Evolutionary conservation across 2,113 vertebrate genomes (phyloP).

Genomic region (Sylvilagus bachmani): DNA sequence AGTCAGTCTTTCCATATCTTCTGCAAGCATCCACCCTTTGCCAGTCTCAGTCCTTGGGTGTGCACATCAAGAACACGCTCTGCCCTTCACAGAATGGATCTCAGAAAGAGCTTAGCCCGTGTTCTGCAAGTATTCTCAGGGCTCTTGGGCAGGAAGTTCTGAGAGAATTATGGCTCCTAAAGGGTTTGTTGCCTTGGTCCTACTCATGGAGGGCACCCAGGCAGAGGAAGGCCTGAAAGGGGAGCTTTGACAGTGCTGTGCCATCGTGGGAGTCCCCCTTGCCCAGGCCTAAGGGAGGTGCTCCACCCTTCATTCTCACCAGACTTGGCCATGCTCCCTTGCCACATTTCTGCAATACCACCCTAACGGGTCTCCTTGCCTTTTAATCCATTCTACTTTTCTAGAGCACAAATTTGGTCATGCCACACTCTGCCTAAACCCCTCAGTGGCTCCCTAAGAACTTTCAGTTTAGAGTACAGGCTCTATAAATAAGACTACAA

Average conservation of each 20-base stretch:
- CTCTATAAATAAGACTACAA: neutral
- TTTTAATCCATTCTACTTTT: neutral
- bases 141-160: conserved; percentile 6
- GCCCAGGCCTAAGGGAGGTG: neutral
- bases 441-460: neutral
- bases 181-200: neutral
- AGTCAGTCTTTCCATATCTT: neutral
- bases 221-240: neutral
- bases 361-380: neutral
- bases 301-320: neutral
- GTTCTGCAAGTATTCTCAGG: neutral
- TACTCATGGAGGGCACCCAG: neutral
- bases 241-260: neutral
- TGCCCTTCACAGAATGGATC: neutral
- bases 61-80: too few species aligned
- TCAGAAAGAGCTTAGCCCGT: neutral
- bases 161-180: neutral
- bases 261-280: neutral
- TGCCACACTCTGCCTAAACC: neutral
- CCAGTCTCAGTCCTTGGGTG: neutral
- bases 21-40: neutral
- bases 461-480: neutral
- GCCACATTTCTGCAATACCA: neutral
- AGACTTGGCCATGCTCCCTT: neutral
- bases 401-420: neutral